Conservation (phyloP, 2,797 vertebrate species). For the Halcyon smyrnensis region DNA sequence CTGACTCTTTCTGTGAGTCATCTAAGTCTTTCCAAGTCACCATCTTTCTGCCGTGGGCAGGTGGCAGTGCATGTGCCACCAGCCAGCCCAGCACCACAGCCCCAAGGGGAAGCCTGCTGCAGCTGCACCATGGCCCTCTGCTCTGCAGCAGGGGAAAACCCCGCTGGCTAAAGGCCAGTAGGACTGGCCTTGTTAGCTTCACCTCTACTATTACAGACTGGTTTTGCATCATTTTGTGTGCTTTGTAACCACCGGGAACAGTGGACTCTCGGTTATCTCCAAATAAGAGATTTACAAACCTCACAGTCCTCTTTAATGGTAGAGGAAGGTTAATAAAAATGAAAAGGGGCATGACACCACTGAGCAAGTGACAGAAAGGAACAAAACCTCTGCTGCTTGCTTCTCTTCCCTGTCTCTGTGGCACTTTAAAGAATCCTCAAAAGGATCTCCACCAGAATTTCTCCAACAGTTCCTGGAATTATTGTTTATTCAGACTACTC, state of each 20-base stretch:
- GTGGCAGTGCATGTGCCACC: background rate
- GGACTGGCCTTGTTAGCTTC: fast-evolving
- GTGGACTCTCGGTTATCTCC: background rate
- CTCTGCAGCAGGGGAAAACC: background rate
- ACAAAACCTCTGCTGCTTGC: background rate
- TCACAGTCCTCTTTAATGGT: background rate
- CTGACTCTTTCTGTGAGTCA: background rate
- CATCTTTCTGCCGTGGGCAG: background rate
- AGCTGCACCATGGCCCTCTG: background rate
- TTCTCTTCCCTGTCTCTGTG: background rate
- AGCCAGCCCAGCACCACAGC: background rate
- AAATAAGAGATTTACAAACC: background rate
- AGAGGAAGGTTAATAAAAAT: background rate
- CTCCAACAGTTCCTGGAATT: background rate
- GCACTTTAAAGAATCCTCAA: background rate
- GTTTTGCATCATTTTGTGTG: background rate
- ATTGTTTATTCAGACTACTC: background rate
- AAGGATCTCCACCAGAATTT: background rate
- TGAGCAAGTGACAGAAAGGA: background rate
- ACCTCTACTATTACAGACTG: fast-evolving
- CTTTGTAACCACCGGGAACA: background rate
- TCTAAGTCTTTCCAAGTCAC: background rate
- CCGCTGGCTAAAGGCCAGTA: background rate
- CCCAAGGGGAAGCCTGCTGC: background rate
- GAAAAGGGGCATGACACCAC: background rate